Percentiles rank a stretch among this genome's conserved stretches.
Evolutionary conservation across 2,888 invertebrate genomes (phyloP).

Genomic region (Apocheima hispidaria): DNA sequence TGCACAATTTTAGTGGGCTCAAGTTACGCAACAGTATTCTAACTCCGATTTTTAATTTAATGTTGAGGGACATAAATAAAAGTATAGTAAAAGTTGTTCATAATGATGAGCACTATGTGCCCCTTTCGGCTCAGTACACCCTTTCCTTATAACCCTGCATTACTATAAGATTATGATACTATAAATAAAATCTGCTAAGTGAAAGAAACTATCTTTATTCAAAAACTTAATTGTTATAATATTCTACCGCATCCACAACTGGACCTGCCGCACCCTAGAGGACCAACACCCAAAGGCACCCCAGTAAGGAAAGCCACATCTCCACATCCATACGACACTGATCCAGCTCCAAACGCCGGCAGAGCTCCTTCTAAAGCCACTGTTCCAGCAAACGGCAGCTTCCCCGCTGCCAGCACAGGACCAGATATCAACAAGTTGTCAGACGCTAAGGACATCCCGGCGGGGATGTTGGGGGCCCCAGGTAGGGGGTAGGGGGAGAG

Average conservation of each 20-base stretch:
- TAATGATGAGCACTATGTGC: no score
- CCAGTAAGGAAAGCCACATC: constrained; percentile 18
- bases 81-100: no score
- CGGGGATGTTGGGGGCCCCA: constrained; percentile 33
- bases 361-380: constrained; percentile 53
- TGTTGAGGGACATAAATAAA: no score
- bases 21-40: no score
- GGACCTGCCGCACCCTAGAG: neutral
- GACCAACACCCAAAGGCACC: constrained; percentile 4
- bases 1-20: no score
- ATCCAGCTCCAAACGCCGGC: constrained; percentile 35
- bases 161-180: no score
- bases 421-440: constrained; percentile 48
- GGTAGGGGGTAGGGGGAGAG: constrained; percentile 32
- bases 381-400: constrained; percentile 50
- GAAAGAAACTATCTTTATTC: constrained; percentile 16
- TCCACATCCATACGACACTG: constrained; percentile 34
- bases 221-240: neutral
- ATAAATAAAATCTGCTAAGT: no score
- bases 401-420: constrained; percentile 45
- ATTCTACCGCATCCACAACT: constrained; percentile 4
- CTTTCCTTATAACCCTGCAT: no score
- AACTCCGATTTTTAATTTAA: no score
- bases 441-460: constrained; percentile 38
- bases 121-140: no score